A percentile compares a stretch with the other conserved stretches of the same genome.
phyloP scores from a whole-genome alignment of 2,888 invertebrate species.

The Drosophila austrosaltans region DNA sequence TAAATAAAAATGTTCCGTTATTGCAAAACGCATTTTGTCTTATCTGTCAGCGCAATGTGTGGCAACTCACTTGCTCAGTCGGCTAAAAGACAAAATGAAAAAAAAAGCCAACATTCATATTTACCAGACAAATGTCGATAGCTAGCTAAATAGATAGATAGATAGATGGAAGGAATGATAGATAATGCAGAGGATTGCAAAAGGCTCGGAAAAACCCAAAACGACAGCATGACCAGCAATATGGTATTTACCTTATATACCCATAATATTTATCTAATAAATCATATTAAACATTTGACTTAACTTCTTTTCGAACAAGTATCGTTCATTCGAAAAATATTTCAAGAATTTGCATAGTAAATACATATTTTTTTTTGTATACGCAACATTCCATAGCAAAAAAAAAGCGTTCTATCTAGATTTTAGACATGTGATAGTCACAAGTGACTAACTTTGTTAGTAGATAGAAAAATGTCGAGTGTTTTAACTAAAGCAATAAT shows the following conservation, averaged over 20 bases:
- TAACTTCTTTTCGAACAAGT: slow-evolving; percentile 20
- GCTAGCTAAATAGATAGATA: slow-evolving; percentile 7
- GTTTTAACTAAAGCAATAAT: no score
- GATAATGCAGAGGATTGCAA: background rate
- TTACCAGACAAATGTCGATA: slow-evolving; percentile 15
- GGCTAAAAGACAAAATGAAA: slow-evolving; percentile 9
- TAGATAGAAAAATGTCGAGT: no score
- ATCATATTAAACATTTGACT: slow-evolving; percentile 42
- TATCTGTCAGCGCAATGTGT: slow-evolving; percentile 44
- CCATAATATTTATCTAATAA: slow-evolving; percentile 35
- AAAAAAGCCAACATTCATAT: background rate
- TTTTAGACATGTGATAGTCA: background rate
- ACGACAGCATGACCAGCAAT: slow-evolving; percentile 38
- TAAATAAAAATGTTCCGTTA: slow-evolving; percentile 40
- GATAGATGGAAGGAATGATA: slow-evolving; percentile 8
- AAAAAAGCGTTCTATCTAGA: background rate
- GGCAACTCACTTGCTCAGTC: slow-evolving; percentile 12
- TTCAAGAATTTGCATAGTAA: slow-evolving; percentile 45
- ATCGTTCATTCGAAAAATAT: slow-evolving; percentile 41
- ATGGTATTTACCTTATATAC: slow-evolving; percentile 37
- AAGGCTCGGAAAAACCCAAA: slow-evolving; percentile 24
- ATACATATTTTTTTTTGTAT: background rate
- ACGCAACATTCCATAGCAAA: background rate
- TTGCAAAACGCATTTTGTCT: slow-evolving; percentile 74
- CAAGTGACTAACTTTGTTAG: background rate